Evolutionary conservation across 2,888 invertebrate species (phyloP).

Genomic region (Priocnemis perturbator): DNA sequence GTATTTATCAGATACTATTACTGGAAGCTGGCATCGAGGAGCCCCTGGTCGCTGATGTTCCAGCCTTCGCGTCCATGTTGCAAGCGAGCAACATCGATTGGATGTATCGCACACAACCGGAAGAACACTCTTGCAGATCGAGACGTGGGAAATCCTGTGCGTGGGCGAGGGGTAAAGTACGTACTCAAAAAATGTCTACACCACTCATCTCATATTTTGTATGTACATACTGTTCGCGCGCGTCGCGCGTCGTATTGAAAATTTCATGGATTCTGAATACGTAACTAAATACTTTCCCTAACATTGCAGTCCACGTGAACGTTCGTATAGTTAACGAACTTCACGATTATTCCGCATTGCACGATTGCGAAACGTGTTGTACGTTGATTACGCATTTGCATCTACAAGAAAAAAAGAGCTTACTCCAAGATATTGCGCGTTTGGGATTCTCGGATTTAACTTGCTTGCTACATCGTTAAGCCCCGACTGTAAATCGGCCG

Average conservation of each 20-base stretch:
- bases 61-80: slow-evolving; percentile 79
- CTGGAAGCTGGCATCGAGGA: slow-evolving; percentile 83
- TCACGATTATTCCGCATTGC: no score
- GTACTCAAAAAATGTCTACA: slow-evolving; percentile 9
- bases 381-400: no score
- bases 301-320: no score
- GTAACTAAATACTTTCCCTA: no score
- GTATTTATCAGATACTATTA: slow-evolving; percentile 76
- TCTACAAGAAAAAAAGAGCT: no score
- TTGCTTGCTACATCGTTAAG: slow-evolving; percentile 81
- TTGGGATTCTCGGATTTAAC: slow-evolving; percentile 75
- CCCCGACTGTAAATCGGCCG: slow-evolving; percentile 31
- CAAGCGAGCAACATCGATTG: slow-evolving; percentile 79
- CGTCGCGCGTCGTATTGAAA: no score
- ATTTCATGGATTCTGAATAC: no score
- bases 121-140: slow-evolving; percentile 79
- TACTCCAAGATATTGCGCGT: no score
- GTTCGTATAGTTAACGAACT: no score
- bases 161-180: slow-evolving; percentile 82
- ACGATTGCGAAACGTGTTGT: no score
- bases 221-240: no score
- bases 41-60: slow-evolving; percentile 81
- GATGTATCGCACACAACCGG: slow-evolving; percentile 82
- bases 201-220: not conserved
- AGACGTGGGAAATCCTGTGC: slow-evolving; percentile 78